These are phyloP conservation scores for Bombus confusus DNA, from an alignment of 1,140 invertebrate species.

Conservation along the genomic window DNA sequence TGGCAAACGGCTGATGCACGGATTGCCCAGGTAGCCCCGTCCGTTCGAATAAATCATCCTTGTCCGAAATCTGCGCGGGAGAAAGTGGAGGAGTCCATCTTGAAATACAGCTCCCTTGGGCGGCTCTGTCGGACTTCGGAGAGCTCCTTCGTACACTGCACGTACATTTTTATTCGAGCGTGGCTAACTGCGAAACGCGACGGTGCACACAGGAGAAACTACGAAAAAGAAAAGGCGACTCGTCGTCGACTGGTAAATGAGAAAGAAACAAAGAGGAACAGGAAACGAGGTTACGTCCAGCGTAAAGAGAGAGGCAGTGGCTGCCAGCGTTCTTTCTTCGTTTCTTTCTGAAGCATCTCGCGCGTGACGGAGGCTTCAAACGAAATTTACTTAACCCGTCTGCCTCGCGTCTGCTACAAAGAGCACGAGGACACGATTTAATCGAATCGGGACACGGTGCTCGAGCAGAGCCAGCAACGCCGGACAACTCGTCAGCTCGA, in stretches of 20 bases:
- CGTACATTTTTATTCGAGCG: slow-evolving; percentile 52
- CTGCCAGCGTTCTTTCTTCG: not conserved
- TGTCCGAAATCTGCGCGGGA: slow-evolving; percentile 49
- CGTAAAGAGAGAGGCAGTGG: slow-evolving; percentile 6
- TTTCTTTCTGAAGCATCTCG: slow-evolving; percentile 63
- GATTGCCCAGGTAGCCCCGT: not conserved
- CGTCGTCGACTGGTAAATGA: slow-evolving; percentile 5
- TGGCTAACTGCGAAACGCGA: slow-evolving; percentile 42
- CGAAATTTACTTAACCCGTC: slow-evolving; percentile 75
- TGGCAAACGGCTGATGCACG: not conserved
- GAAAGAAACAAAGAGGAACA: slow-evolving; percentile 2
- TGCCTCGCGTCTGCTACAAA: slow-evolving; percentile 42
- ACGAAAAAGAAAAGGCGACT: not conserved
- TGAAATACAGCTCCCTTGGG: slow-evolving; percentile 49
- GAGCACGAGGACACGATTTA: slow-evolving; percentile 72
- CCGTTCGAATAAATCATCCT: slow-evolving; percentile 43
- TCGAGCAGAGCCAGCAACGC: slow-evolving; percentile 52
- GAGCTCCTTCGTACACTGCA: slow-evolving; percentile 29
- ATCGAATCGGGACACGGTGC: slow-evolving; percentile 69
- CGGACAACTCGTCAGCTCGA: slow-evolving; percentile 37
- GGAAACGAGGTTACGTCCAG: not conserved
- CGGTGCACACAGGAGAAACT: slow-evolving; percentile 28
- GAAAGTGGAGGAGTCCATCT: slow-evolving; percentile 46
- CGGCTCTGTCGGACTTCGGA: not conserved
- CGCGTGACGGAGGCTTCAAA: slow-evolving; percentile 59